Percentiles rank a stretch among this genome's conserved stretches.
Evolutionary conservation across 2,888 invertebrate species (phyloP).

Genomic region (Ophonus ardosiacus): DNA sequence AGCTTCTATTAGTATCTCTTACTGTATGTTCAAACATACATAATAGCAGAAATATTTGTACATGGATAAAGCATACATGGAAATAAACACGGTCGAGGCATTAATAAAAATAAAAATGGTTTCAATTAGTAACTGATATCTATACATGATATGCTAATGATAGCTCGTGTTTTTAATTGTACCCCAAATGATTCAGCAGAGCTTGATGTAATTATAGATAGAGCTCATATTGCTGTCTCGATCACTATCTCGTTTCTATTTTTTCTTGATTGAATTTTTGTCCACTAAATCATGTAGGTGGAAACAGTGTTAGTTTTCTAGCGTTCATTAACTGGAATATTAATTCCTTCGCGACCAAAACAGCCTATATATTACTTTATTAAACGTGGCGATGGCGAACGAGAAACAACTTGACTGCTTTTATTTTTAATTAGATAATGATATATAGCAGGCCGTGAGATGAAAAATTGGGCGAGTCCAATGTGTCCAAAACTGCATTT

Average conservation of each 20-base stretch:
- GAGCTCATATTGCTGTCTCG: slow-evolving; percentile 14
- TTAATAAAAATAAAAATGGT: slow-evolving; percentile 14
- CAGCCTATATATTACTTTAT: slow-evolving; percentile 44
- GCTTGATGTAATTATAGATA: slow-evolving; percentile 58
- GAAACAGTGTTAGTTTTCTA: slow-evolving; percentile 50
- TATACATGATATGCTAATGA: slow-evolving; percentile 32
- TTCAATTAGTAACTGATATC: slow-evolving; percentile 28
- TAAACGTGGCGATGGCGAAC: slow-evolving; percentile 26
- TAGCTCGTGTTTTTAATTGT: slow-evolving; percentile 46
- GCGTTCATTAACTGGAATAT: slow-evolving; percentile 42
- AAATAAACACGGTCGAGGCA: neutral
- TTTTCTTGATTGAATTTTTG: slow-evolving; percentile 47
- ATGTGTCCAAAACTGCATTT: slow-evolving; percentile 44
- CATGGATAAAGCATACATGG: too few species aligned
- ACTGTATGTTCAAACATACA: too few species aligned
- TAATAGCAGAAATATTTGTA: too few species aligned
- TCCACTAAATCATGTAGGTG: slow-evolving; percentile 43
- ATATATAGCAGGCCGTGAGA: slow-evolving; percentile 10
- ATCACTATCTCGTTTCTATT: neutral
- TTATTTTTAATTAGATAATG: slow-evolving; percentile 53
- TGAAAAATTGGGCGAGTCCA: slow-evolving; percentile 29
- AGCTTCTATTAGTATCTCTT: too few species aligned
- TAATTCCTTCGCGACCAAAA: slow-evolving; percentile 3
- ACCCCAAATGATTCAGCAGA: slow-evolving; percentile 47
- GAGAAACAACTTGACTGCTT: slow-evolving; percentile 12